These are phyloP conservation scores for Melieria omissa DNA, from an alignment of 2,888 invertebrate species.

Conservation along the genomic window DNA sequence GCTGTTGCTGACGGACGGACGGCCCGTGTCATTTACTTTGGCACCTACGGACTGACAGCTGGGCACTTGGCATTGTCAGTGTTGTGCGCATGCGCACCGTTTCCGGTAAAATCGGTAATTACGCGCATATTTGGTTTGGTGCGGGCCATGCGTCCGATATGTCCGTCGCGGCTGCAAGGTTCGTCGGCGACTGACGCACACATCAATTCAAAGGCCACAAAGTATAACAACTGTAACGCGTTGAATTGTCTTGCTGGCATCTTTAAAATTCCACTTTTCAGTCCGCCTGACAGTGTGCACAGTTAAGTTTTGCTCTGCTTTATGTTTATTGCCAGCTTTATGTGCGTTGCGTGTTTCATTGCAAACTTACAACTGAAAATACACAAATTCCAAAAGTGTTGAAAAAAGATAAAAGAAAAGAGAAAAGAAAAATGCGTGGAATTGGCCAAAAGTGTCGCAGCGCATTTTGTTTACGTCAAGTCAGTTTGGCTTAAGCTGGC, in stretches of 20 bases:
- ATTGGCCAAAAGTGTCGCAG: slow-evolving; percentile 11
- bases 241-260: too few species aligned
- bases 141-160: not conserved
- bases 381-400: not conserved
- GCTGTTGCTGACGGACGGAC: not conserved
- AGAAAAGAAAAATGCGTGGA: not conserved
- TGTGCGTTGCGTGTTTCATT: slow-evolving; percentile 21
- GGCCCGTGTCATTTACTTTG: not conserved
- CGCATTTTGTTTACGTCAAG: not conserved
- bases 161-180: not conserved
- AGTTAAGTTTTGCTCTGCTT: not conserved
- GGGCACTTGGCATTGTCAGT: slow-evolving; percentile 19
- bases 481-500: too few species aligned
- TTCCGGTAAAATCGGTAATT: slow-evolving; percentile 37
- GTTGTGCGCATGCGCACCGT: slow-evolving; percentile 1
- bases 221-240: too few species aligned
- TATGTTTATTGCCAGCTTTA: slow-evolving; percentile 24
- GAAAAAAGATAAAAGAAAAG: not conserved
- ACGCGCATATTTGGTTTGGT: slow-evolving; percentile 10
- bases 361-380: slow-evolving; percentile 18
- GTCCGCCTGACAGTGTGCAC: too few species aligned
- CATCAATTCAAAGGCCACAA: too few species aligned
- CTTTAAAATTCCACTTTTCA: too few species aligned
- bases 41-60: slow-evolving; percentile 13
- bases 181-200: not conserved